These are phyloP conservation scores for Ptilorrhoa leucosticta DNA, from an alignment of 2,113 vertebrate genomes.

Conservation along the genomic window DNA sequence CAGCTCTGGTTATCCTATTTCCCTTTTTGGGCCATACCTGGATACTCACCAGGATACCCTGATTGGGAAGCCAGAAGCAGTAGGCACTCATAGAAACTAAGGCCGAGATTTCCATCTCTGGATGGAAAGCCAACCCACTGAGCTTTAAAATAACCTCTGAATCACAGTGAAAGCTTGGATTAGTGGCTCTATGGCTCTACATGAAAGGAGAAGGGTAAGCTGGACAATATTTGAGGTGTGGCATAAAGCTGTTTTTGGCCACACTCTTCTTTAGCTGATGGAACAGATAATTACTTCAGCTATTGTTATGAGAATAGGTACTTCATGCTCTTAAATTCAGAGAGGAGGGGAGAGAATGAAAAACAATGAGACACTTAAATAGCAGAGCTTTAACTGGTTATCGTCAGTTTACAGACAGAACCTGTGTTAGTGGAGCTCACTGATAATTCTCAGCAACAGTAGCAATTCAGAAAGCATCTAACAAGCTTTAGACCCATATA, in stretches of 20 bases:
- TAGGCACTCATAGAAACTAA: neutral
- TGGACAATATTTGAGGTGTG: neutral
- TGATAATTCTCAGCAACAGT: neutral
- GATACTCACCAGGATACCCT: neutral
- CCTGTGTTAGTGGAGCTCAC: neutral
- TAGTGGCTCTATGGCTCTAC: neutral
- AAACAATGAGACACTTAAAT: neutral
- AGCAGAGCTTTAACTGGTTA: neutral
- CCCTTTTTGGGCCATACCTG: neutral
- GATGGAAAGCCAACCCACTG: neutral
- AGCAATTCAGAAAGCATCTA: neutral
- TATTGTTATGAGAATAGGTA: neutral
- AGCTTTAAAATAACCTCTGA: neutral
- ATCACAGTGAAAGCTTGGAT: neutral
- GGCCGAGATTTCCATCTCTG: neutral
- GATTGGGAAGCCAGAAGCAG: neutral
- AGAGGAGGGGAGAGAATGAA: neutral
- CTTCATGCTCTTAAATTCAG: neutral
- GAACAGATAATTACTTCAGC: neutral
- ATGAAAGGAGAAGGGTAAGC: neutral
- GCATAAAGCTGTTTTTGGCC: neutral
- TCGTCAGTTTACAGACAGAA: neutral
- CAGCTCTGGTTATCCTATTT: neutral
- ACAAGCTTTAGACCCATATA: neutral
- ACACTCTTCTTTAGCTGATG: neutral